Conservation (phyloP, 2,888 invertebrate genomes). For the Trachelus troglodyta region DNA sequence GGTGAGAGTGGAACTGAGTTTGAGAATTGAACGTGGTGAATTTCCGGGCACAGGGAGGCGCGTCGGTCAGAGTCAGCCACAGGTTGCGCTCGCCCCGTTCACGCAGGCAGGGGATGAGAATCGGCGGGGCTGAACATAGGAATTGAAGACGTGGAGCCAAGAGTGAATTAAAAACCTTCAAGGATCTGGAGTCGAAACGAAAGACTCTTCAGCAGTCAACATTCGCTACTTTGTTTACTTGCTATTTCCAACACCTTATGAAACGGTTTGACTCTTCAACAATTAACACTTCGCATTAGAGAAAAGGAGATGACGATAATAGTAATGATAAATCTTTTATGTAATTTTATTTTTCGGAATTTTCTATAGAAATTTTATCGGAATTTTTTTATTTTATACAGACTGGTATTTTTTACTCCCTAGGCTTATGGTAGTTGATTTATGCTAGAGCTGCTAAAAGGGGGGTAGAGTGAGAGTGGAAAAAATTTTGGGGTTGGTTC, state of each 20-base stretch:
- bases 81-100: conserved; percentile 57
- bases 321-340: background rate
- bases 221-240: background rate
- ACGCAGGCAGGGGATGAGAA: conserved; percentile 31
- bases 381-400: background rate
- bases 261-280: background rate
- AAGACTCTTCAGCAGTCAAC: background rate
- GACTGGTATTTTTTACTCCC: background rate
- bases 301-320: background rate
- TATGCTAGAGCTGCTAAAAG: background rate
- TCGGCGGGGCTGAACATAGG: background rate
- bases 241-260: background rate
- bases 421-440: background rate
- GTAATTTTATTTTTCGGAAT: background rate
- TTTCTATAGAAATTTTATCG: background rate
- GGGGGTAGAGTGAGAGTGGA: background rate
- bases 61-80: conserved; percentile 63
- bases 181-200: background rate
- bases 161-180: background rate
- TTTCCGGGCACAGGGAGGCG: conserved; percentile 59
- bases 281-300: background rate
- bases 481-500: background rate
- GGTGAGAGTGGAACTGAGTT: conserved; percentile 59
- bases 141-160: background rate
- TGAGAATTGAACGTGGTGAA: conserved; percentile 56